Conservation (phyloP, 2,888 invertebrate genomes). For the Rhynchonema sp. region DNA sequence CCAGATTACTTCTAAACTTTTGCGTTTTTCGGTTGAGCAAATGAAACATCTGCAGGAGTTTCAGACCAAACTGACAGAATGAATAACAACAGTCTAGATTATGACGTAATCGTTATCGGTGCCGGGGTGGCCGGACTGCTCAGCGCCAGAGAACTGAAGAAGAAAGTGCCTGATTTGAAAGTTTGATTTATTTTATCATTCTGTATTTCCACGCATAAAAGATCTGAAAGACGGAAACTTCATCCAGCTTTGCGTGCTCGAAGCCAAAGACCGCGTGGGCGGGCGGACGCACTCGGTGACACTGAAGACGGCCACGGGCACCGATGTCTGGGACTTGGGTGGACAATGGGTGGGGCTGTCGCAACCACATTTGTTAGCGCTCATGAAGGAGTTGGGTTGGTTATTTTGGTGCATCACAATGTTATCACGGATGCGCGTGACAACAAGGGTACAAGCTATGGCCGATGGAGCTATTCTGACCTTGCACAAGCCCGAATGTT, state of each 20-base stretch:
- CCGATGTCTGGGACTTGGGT: slow-evolving; percentile 10
- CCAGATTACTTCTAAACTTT: neutral
- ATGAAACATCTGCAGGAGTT: neutral
- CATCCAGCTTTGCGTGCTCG: slow-evolving; percentile 19
- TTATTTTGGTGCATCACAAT: no score
- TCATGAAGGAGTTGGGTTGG: slow-evolving; percentile 26
- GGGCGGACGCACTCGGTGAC: slow-evolving; percentile 21
- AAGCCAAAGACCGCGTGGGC: slow-evolving; percentile 29
- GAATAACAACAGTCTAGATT: slow-evolving; percentile 12
- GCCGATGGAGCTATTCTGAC: no score
- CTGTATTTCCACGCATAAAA: no score
- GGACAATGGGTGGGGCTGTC: slow-evolving; percentile 30
- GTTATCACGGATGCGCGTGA: no score
- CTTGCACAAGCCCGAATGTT: no score
- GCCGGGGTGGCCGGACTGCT: slow-evolving; percentile 22
- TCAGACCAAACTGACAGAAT: neutral
- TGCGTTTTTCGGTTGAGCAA: neutral
- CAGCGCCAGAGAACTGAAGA: slow-evolving; percentile 11
- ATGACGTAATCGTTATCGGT: slow-evolving; percentile 20
- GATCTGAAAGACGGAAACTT: slow-evolving; percentile 7
- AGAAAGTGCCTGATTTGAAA: slow-evolving; percentile 6
- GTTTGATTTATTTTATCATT: no score
- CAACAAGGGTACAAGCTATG: no score
- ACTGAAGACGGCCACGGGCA: neutral
- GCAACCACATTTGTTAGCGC: slow-evolving; percentile 26